phyloP scores from a whole-genome alignment of 1,140 invertebrate genomes.

The Drosophila takahashii region DNA sequence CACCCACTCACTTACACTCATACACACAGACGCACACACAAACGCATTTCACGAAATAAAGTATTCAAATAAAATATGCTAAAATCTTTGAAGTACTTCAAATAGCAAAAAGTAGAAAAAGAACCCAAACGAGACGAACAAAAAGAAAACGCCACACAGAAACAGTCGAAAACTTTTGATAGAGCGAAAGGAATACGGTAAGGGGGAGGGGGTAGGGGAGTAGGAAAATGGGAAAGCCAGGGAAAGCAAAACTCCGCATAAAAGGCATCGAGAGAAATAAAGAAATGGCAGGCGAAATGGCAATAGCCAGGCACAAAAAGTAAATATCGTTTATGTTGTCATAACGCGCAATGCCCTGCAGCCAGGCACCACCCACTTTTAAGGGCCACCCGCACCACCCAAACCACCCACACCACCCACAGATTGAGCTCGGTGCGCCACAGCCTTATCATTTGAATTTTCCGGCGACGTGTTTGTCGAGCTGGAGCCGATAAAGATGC shows the following conservation, averaged over 20 bases:
- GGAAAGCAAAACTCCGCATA: conserved; percentile 37
- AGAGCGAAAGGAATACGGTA: not conserved
- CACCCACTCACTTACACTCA: conserved; percentile 5
- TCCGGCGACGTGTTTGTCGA: conserved; percentile 71
- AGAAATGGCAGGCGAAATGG: conserved; percentile 50
- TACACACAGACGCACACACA: conserved; percentile 20
- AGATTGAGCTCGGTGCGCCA: conserved; percentile 23
- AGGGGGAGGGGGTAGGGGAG: not conserved
- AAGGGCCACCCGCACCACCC: conserved; percentile 9
- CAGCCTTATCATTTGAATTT: conserved; percentile 79
- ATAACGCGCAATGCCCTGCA: conserved; percentile 78
- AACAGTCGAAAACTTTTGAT: conserved; percentile 70
- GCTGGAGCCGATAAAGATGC: conserved; percentile 77
- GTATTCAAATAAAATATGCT: conserved; percentile 84
- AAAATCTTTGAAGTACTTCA: conserved; percentile 83
- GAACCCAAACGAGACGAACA: conserved; percentile 54
- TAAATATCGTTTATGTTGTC: conserved; percentile 83
- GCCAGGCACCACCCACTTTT: conserved; percentile 21
- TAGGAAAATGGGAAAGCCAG: conserved; percentile 41
- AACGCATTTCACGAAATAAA: conserved; percentile 79
- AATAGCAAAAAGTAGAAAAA: conserved; percentile 71
- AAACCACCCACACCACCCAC: conserved; percentile 4
- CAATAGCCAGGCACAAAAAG: conserved; percentile 64
- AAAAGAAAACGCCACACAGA: conserved; percentile 48
- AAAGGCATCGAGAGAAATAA: conserved; percentile 52